These are phyloP conservation scores for Crocodylus rhombifer DNA, from an alignment of 2,797 vertebrate species.

Conservation along the genomic window DNA sequence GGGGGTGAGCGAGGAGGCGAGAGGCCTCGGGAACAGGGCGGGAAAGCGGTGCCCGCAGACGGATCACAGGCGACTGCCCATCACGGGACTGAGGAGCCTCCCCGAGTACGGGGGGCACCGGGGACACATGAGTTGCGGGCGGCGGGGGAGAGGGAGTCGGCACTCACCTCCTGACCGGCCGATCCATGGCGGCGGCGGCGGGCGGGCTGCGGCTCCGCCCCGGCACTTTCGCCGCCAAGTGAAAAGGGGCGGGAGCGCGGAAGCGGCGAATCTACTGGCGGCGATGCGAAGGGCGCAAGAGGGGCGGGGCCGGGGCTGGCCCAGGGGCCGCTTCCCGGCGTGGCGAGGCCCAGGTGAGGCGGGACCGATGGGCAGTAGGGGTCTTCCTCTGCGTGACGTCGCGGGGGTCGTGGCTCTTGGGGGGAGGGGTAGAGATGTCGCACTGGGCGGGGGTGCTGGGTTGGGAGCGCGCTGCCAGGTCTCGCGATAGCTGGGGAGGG, in stretches of 20 bases:
- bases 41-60: too few species aligned
- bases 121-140: neutral
- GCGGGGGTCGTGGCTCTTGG: neutral
- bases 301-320: neutral
- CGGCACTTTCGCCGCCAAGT: neutral
- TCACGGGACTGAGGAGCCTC: too few species aligned
- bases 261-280: neutral
- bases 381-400: too few species aligned
- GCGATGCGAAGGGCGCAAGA: neutral
- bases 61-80: too few species aligned
- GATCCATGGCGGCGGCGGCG: neutral
- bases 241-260: neutral
- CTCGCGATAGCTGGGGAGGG: too few species aligned
- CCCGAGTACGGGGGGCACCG: neutral
- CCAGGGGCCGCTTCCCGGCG: accelerated
- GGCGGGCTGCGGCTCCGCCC: neutral
- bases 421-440: accelerated
- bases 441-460: too few species aligned
- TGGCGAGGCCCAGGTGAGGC: neutral
- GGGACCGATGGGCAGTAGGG: accelerated
- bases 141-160: accelerated
- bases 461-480: too few species aligned
- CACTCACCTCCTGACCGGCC: neutral
- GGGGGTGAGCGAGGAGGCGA: too few species aligned
- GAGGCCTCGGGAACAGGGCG: too few species aligned